Percentiles rank a stretch among this genome's conserved stretches.
Conservation (phyloP, 2,888 invertebrate genomes). For the Nezara viridula region DNA sequence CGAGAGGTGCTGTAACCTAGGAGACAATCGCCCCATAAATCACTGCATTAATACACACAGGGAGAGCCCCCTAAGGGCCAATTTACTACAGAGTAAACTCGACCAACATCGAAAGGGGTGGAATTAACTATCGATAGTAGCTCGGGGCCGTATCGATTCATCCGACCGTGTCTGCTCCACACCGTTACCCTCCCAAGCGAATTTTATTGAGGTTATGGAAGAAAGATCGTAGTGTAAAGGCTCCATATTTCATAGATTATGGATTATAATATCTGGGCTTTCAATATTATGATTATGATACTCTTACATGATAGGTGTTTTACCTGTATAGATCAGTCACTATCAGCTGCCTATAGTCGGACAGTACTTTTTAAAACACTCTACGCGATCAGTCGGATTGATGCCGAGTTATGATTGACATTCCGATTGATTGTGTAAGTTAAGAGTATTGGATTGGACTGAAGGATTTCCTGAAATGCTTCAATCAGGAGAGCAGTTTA, state of each 20-base stretch:
- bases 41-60: background rate
- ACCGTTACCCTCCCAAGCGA: background rate
- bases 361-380: no score
- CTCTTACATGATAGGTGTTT: no score
- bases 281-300: no score
- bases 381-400: no score
- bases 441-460: no score
- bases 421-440: no score
- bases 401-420: no score
- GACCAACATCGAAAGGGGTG: background rate
- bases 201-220: background rate
- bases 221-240: background rate
- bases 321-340: no score
- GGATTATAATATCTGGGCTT: no score
- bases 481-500: no score
- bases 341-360: no score
- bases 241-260: background rate
- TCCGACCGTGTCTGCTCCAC: background rate
- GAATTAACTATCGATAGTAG: background rate
- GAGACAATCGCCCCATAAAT: background rate
- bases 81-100: background rate
- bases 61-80: background rate
- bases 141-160: slow-evolving; percentile 6
- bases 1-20: background rate
- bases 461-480: no score